Evolutionary conservation across 2,113 vertebrate genomes (phyloP).

Genomic region (Rhinopithecus roxellana): DNA sequence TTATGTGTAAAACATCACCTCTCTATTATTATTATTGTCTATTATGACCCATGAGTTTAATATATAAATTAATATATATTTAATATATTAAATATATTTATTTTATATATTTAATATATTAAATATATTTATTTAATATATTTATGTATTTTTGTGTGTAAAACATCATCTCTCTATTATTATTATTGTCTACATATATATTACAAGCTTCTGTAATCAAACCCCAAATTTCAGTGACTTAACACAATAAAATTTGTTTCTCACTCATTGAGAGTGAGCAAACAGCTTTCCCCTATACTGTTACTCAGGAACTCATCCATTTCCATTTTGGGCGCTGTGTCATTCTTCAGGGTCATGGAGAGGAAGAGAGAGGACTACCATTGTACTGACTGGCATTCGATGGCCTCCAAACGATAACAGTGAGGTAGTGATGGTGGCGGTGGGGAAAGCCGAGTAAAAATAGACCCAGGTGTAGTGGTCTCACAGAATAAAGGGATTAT

Average conservation of each 20-base stretch:
- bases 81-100: too few relatives aligned
- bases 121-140: too few relatives aligned
- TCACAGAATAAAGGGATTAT: neutral
- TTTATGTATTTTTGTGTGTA: too few relatives aligned
- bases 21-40: too few relatives aligned
- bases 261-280: neutral
- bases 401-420: neutral
- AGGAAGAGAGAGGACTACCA: neutral
- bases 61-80: neutral
- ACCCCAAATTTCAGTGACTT: neutral
- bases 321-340: neutral
- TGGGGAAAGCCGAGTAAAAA: neutral
- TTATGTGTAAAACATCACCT: too few relatives aligned
- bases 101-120: too few relatives aligned
- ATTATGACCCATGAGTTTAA: neutral
- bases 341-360: neutral
- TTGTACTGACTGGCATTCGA: neutral
- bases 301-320: neutral
- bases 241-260: neutral
- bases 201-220: neutral
- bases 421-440: rapidly evolving
- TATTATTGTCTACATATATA: too few relatives aligned
- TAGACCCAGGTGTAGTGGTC: neutral
- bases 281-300: neutral
- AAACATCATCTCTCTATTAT: too few relatives aligned